A percentile compares a stretch with the other conserved stretches of the same genome.
Conservation (phyloP, 2,888 invertebrate species). For the Scaptomyza parva region DNA sequence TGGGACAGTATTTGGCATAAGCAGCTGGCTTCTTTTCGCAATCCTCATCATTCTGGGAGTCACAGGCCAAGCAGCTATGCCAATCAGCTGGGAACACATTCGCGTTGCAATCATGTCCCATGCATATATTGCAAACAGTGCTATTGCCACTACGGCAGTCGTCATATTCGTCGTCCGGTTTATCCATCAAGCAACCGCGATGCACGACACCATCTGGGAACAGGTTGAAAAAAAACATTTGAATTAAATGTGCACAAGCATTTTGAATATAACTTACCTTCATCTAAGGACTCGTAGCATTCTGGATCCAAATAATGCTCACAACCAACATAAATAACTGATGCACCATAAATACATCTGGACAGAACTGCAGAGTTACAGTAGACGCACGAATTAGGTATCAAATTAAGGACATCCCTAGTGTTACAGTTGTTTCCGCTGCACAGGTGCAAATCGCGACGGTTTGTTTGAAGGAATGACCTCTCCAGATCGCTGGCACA, state of each 20-base stretch:
- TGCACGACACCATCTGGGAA: constrained; percentile 62
- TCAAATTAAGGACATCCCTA: constrained; percentile 48
- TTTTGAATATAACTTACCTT: constrained; percentile 46
- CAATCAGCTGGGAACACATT: constrained; percentile 72
- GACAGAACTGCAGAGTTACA: constrained; percentile 65
- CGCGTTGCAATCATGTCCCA: constrained; percentile 63
- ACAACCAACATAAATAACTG: too few relatives aligned
- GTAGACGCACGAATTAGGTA: too few relatives aligned
- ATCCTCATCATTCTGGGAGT: constrained; percentile 59
- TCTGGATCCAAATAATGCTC: constrained; percentile 58
- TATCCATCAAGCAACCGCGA: constrained; percentile 76
- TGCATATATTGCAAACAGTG: constrained; percentile 63
- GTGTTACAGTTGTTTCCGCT: constrained; percentile 72
- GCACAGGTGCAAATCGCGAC: constrained; percentile 73
- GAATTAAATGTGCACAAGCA: neutral
- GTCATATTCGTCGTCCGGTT: constrained; percentile 58
- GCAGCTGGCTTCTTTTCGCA: constrained; percentile 61
- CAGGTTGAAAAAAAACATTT: neutral
- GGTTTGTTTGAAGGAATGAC: constrained; percentile 41
- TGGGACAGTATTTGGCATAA: constrained; percentile 60
- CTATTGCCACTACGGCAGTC: constrained; percentile 62
- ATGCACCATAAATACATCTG: constrained; percentile 60
- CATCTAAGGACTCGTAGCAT: constrained; percentile 66
- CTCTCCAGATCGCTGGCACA: constrained; percentile 73
- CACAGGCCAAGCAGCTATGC: constrained; percentile 73